Percentiles rank a stretch among this genome's conserved stretches.
Conservation (phyloP, 64 coral and sea anemone genomes). For the Stylophora pistillata region DNA sequence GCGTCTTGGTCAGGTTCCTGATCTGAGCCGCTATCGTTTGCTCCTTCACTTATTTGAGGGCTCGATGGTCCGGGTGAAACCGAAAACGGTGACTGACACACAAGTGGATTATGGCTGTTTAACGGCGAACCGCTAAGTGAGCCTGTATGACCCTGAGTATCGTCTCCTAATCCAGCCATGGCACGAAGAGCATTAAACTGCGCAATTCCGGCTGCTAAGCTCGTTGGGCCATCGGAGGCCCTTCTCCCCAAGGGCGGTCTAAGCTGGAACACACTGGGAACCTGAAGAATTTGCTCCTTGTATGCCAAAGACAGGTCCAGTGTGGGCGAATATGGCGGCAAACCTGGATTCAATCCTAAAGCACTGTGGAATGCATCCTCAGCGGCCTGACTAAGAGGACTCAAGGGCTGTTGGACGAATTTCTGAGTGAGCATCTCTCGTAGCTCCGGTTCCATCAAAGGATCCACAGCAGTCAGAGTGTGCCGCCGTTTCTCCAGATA, state of each 20-base stretch:
- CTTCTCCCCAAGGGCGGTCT: slow-evolving; percentile 82
- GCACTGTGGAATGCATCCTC: slow-evolving; percentile 40
- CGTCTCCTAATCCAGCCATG: slow-evolving; percentile 38
- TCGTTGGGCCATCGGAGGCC: slow-evolving; percentile 94
- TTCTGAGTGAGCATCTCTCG: slow-evolving; percentile 78
- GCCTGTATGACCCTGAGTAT: slow-evolving; percentile 20
- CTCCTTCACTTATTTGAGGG: slow-evolving; percentile 85
- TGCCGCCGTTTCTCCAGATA: slow-evolving; percentile 85
- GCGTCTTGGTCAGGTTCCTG: slow-evolving; percentile 97
- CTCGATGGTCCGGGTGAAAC: slow-evolving; percentile 80
- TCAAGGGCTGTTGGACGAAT: slow-evolving; percentile 51
- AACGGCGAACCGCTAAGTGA: slow-evolving; percentile 40
- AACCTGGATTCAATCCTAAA: slow-evolving; percentile 10
- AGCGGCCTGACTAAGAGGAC: slow-evolving; percentile 56
- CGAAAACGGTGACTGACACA: slow-evolving; percentile 52
- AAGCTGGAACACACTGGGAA: slow-evolving; percentile 82
- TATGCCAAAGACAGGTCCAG: slow-evolving; percentile 85
- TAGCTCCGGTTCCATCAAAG: slow-evolving; percentile 78
- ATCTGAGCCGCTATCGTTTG: slow-evolving; percentile 97
- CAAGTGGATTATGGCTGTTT: slow-evolving; percentile 22
- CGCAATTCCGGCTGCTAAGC: slow-evolving; percentile 88
- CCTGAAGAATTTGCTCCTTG: slow-evolving; percentile 91
- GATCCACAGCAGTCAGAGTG: slow-evolving; percentile 91
- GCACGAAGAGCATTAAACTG: slow-evolving; percentile 90
- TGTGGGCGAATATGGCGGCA: slow-evolving; percentile 69